Evolutionary conservation across 2,113 vertebrate species (phyloP).

Genomic region (Tragelaphus imberbis): DNA sequence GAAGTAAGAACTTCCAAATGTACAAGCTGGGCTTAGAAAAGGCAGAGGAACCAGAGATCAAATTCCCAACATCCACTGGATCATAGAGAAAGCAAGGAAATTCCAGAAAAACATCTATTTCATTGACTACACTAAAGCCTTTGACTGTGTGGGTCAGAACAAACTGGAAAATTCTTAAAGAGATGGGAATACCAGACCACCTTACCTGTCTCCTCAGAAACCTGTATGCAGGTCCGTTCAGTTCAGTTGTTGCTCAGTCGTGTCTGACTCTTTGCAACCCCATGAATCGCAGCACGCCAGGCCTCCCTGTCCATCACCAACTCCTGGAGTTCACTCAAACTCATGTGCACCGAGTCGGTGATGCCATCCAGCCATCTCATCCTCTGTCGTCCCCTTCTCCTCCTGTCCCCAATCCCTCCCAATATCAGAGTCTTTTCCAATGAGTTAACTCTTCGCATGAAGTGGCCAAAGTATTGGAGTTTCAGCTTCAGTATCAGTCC

Average conservation of each 20-base stretch:
- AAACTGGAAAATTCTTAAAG: not conserved
- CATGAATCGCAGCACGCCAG: too few relatives aligned
- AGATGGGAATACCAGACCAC: not conserved
- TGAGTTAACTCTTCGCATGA: too few relatives aligned
- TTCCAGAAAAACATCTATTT: not conserved
- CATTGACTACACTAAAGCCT: not conserved
- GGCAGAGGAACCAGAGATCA: not conserved
- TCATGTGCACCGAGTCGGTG: too few relatives aligned
- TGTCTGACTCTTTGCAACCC: fast-evolving
- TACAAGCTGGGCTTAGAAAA: not conserved
- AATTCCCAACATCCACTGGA: not conserved
- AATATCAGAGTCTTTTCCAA: too few relatives aligned
- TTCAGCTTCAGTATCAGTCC: too few relatives aligned
- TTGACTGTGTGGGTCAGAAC: not conserved
- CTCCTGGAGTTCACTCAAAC: too few relatives aligned
- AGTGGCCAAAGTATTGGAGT: too few relatives aligned
- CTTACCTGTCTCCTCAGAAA: not conserved
- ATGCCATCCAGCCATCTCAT: too few relatives aligned
- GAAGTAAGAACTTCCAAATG: not conserved
- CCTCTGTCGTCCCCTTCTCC: too few relatives aligned
- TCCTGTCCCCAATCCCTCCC: too few relatives aligned
- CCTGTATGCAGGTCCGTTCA: not conserved
- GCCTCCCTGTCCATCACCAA: too few relatives aligned
- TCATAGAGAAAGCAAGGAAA: not conserved
- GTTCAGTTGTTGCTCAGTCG: too few relatives aligned